These are phyloP conservation scores for Epizoanthus stellaris DNA, from an alignment of 92 coral and sea anemone species.

Conservation along the genomic window DNA sequence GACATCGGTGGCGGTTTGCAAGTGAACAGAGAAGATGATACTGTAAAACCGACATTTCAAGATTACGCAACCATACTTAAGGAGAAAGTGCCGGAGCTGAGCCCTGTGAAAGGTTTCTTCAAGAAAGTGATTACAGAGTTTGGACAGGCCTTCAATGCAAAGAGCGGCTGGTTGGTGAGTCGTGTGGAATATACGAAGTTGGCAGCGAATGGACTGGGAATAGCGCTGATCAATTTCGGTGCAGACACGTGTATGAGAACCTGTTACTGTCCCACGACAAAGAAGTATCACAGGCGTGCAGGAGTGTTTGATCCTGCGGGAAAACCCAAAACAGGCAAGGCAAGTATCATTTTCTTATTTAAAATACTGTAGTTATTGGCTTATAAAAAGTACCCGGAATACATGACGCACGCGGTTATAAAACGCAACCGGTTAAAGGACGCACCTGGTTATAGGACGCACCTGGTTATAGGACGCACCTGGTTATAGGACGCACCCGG, in stretches of 20 bases:
- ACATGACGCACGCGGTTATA: too few relatives aligned
- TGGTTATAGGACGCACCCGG: too few relatives aligned
- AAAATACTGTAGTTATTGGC: too few relatives aligned
- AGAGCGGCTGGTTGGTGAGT: conserved; percentile 90
- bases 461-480: too few relatives aligned
- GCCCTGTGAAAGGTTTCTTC: conserved; percentile 82
- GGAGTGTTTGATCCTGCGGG: conserved; percentile 80
- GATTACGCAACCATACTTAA: conserved; percentile 79
- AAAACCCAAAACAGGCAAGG: conserved; percentile 79
- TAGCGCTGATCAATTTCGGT: conserved; percentile 83
- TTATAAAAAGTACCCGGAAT: too few relatives aligned
- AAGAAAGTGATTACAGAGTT: conserved; percentile 88
- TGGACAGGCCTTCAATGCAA: conserved; percentile 88
- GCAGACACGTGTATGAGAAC: conserved; percentile 91
- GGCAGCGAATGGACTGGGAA: conserved; percentile 63
- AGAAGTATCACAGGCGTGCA: conserved; percentile 85
- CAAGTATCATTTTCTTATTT: conserved; percentile 10
- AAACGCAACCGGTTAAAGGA: too few relatives aligned
- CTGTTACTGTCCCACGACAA: conserved; percentile 75
- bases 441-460: too few relatives aligned
- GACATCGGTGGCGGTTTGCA: conserved; percentile 95
- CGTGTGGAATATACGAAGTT: conserved; percentile 89
- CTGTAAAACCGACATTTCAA: conserved; percentile 67
- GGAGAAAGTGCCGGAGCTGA: conserved; percentile 81
- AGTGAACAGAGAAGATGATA: conserved; percentile 87